Evolutionary conservation across 2,797 vertebrate genomes (phyloP).

Genomic region (Hybognathus amarus): DNA sequence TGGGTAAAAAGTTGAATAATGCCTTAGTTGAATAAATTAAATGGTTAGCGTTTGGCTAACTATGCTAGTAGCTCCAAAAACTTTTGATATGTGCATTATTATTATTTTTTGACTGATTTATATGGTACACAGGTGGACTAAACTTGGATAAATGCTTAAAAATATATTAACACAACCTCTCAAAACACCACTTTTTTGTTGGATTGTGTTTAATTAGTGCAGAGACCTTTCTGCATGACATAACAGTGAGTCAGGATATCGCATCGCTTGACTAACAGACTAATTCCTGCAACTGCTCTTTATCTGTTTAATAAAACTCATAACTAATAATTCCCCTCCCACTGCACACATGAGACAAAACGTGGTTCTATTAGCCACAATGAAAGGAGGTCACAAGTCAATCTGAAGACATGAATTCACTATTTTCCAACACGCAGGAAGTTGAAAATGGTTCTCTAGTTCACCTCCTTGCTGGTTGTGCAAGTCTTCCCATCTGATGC

Average conservation of each 20-base stretch:
- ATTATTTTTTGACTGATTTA: background rate
- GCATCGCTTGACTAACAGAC: slow-evolving; percentile 47
- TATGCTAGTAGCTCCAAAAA: background rate
- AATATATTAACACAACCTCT: slow-evolving; percentile 11
- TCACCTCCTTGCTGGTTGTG: slow-evolving; percentile 68
- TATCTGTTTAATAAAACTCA: slow-evolving; percentile 23
- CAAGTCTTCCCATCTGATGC: slow-evolving; percentile 68
- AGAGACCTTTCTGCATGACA: slow-evolving; percentile 62
- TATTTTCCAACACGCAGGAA: background rate
- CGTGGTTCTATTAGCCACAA: slow-evolving; percentile 53
- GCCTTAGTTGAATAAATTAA: too few species aligned
- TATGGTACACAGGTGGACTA: background rate
- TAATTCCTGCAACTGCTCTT: background rate
- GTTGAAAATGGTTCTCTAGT: slow-evolving; percentile 54
- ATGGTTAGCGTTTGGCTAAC: background rate
- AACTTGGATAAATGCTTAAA: slow-evolving; percentile 3
- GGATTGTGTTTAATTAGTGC: slow-evolving; percentile 42
- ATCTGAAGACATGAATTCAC: background rate
- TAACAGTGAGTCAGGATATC: slow-evolving; percentile 15
- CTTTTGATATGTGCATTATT: background rate
- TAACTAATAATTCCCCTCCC: background rate
- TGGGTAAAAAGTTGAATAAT: background rate
- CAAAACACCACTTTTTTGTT: slow-evolving; percentile 37
- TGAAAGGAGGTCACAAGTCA: slow-evolving; percentile 56
- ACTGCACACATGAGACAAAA: slow-evolving; percentile 50